phyloP scores from a whole-genome alignment of 1,140 invertebrate species.

The Sitobion miscanthi region DNA sequence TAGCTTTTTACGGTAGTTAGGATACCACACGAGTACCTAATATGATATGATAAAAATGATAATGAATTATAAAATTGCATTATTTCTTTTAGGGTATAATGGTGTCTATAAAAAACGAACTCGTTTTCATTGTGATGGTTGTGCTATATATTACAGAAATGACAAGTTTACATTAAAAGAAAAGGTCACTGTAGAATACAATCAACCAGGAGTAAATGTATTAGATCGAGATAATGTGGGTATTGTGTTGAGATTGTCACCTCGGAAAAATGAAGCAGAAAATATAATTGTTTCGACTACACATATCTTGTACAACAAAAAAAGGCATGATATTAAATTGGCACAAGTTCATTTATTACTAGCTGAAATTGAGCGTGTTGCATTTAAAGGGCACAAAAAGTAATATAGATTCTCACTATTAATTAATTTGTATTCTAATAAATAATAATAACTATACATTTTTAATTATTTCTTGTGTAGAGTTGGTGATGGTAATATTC shows the following conservation, averaged over 20 bases:
- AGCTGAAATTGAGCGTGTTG: constrained; percentile 80
- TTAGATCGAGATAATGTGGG: constrained; percentile 89
- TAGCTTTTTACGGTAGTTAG: no score
- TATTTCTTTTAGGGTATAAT: constrained; percentile 61
- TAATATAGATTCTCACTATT: not conserved
- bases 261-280: constrained; percentile 64
- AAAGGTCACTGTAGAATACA: constrained; percentile 71
- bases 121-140: constrained; percentile 74
- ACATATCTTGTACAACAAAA: constrained; percentile 93
- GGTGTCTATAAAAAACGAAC: constrained; percentile 65
- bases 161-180: constrained; percentile 70
- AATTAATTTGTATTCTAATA: not conserved
- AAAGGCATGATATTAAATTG: constrained; percentile 83
- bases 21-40: no score
- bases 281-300: constrained; percentile 86
- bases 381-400: constrained; percentile 64
- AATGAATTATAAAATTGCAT: not conserved
- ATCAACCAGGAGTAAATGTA: constrained; percentile 62
- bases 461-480: constrained; percentile 25
- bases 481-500: constrained; percentile 58
- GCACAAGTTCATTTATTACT: constrained; percentile 83
- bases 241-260: constrained; percentile 76
- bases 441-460: not conserved
- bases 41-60: not conserved
- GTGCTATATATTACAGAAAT: constrained; percentile 80